A percentile compares a stretch with the other conserved stretches of the same genome.
phyloP scores from a whole-genome alignment of 2,888 invertebrate genomes.

The Petrolisthes manimaculis region DNA sequence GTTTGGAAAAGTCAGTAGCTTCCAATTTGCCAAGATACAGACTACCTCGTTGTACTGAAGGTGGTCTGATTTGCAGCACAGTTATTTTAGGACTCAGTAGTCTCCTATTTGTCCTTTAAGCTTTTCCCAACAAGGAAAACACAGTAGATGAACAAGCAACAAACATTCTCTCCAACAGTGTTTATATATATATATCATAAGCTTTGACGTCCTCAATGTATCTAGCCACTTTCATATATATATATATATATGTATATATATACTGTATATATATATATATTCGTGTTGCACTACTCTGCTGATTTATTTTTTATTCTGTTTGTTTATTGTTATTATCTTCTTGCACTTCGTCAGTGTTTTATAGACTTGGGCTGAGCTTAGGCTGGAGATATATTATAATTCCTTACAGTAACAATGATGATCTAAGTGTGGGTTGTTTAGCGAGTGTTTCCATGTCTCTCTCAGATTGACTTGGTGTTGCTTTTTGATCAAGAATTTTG shows the following conservation, averaged over 20 bases:
- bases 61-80: no score
- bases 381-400: background rate
- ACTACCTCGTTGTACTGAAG: no score
- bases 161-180: background rate
- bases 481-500: slow-evolving; percentile 15
- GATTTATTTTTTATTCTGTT: slow-evolving; percentile 1
- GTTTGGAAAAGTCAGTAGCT: no score
- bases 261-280: background rate
- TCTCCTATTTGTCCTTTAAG: no score
- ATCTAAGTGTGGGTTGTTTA: slow-evolving; percentile 5
- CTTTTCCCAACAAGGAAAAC: slow-evolving; percentile 4
- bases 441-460: slow-evolving; percentile 18
- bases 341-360: slow-evolving; percentile 12
- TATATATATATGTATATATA: background rate
- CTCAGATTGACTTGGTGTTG: slow-evolving; percentile 13
- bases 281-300: slow-evolving; percentile 18
- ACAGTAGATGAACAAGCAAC: background rate
- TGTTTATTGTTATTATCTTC: background rate
- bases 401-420: background rate
- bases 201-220: slow-evolving; percentile 6
- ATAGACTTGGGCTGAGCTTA: slow-evolving; percentile 11
- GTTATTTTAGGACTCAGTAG: no score
- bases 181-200: background rate
- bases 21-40: no score
- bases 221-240: background rate